These are phyloP conservation scores for Hemiprocne comata DNA, from an alignment of 2,113 vertebrate genomes.

Conservation along the genomic window DNA sequence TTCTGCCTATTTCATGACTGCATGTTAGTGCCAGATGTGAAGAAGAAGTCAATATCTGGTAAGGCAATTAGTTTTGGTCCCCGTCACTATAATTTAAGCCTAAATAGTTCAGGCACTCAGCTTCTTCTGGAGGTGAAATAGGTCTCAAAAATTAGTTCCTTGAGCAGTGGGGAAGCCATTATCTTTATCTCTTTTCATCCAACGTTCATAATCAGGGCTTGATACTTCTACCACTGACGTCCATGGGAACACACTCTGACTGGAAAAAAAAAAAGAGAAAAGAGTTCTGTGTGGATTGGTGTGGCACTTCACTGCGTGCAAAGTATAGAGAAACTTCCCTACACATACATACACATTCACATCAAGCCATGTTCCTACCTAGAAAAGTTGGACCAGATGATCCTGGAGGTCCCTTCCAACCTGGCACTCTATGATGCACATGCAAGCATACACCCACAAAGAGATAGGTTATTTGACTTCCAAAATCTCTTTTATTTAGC, in stretches of 20 bases:
- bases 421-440: too few relatives aligned
- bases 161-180: background rate
- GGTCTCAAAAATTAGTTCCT: background rate
- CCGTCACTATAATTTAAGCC: background rate
- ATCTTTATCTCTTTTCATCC: background rate
- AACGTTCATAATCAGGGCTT: background rate
- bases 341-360: background rate
- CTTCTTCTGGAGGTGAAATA: conserved; percentile 4
- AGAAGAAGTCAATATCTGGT: background rate
- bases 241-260: background rate
- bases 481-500: background rate
- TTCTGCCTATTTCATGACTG: background rate
- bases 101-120: background rate
- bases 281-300: background rate
- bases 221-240: background rate
- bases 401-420: too few relatives aligned
- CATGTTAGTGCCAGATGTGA: background rate
- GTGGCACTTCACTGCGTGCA: background rate
- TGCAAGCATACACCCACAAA: background rate
- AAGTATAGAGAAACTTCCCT: background rate
- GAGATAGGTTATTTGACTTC: background rate
- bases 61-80: background rate
- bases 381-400: too few relatives aligned
- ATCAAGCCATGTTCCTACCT: too few relatives aligned
- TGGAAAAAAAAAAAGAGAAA: background rate